These are phyloP conservation scores for Corvus hawaiiensis DNA, from an alignment of 2,113 vertebrate species.

Conservation along the genomic window DNA sequence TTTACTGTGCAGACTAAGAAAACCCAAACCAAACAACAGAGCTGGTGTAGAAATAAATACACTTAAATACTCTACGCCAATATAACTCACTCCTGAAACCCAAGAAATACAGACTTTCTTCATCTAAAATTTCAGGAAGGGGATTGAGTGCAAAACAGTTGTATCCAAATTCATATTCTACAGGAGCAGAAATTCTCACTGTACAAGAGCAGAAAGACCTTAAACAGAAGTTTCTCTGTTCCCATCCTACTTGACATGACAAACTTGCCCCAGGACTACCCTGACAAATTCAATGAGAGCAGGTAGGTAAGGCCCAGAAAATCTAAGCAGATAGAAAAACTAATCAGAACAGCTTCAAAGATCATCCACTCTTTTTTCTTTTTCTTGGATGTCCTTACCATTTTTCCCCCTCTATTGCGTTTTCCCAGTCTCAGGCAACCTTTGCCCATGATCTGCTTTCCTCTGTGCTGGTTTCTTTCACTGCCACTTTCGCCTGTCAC, in stretches of 20 bases:
- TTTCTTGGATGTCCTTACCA: neutral
- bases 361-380: neutral
- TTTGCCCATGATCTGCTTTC: neutral
- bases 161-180: neutral
- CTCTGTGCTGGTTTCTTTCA: conserved; percentile 1
- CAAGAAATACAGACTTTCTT: neutral
- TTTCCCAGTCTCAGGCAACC: neutral
- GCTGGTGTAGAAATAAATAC: neutral
- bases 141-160: neutral
- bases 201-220: neutral
- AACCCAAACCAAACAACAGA: neutral
- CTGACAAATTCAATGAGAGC: neutral
- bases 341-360: neutral
- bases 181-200: neutral
- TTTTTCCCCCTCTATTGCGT: neutral
- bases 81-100: neutral
- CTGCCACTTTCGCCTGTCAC: conserved; percentile 26
- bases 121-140: neutral
- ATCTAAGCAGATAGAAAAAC: neutral
- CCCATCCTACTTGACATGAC: neutral
- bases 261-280: neutral
- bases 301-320: neutral
- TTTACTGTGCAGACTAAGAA: neutral
- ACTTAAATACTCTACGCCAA: neutral
- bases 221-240: neutral